phyloP scores from a whole-genome alignment of 2,113 vertebrate species.

The Tetrax tetrax region DNA sequence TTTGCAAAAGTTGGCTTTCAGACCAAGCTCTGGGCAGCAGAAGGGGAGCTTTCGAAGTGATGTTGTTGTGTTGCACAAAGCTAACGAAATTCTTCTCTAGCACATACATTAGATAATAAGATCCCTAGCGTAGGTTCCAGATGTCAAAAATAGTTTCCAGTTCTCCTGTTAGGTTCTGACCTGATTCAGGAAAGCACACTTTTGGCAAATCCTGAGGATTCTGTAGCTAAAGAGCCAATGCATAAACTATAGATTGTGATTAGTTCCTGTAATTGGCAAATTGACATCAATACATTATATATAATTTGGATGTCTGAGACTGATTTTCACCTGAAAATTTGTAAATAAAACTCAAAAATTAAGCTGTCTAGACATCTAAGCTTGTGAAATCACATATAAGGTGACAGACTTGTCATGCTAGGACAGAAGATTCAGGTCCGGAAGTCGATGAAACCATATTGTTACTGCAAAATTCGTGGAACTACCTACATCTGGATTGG shows the following conservation, averaged over 20 bases:
- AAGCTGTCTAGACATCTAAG: neutral
- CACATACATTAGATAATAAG: neutral
- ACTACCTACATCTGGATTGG: neutral
- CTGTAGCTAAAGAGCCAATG: rapidly evolving
- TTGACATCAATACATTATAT: neutral
- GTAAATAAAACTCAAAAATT: neutral
- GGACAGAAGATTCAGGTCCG: neutral
- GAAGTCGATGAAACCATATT: neutral
- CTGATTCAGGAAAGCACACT: neutral
- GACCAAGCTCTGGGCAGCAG: neutral
- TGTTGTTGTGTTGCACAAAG: neutral
- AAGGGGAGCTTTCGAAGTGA: neutral
- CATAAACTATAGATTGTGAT: neutral
- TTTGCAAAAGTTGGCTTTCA: neutral
- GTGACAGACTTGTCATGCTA: neutral
- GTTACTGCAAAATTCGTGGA: neutral
- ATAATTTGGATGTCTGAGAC: neutral
- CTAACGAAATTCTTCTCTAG: neutral
- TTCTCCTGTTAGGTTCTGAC: neutral
- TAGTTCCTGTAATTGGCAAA: neutral
- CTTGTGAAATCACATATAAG: neutral
- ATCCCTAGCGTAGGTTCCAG: neutral
- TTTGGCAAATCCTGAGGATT: neutral
- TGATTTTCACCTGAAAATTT: neutral
- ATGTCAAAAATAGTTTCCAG: neutral